phyloP scores from a whole-genome alignment of 1,140 invertebrate species.

The Macrotrachela quadricornifera region DNA sequence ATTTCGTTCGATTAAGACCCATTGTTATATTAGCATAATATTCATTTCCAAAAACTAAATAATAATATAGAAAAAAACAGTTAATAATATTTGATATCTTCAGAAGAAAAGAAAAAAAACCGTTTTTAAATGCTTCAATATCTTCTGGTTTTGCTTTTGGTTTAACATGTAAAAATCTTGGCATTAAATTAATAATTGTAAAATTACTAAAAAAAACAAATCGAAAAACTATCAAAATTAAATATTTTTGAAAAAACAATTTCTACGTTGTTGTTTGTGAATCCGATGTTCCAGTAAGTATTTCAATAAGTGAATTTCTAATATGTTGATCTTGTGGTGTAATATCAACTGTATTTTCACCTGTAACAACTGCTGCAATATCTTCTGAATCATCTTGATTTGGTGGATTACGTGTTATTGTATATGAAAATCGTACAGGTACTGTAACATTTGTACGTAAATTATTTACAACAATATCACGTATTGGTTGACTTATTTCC shows the following conservation, averaged over 20 bases:
- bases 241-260: too few species aligned
- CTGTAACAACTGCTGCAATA: neutral
- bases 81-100: too few species aligned
- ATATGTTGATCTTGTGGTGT: too few species aligned
- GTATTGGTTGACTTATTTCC: conserved; percentile 71
- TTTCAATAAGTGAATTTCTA: too few species aligned
- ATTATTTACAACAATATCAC: conserved; percentile 31
- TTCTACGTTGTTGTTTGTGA: too few species aligned
- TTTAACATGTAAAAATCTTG: conserved; percentile 5
- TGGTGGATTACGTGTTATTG: conserved; percentile 10
- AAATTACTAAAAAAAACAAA: too few species aligned
- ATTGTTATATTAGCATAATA: neutral
- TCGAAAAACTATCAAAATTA: too few species aligned
- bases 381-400: too few species aligned
- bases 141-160: conserved; percentile 3
- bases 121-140: conserved; percentile 5
- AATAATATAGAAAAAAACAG: too few species aligned
- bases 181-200: neutral
- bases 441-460: conserved; percentile 9
- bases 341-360: neutral
- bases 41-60: neutral
- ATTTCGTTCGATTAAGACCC: too few species aligned
- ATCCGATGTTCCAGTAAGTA: too few species aligned
- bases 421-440: conserved; percentile 16
- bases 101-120: too few species aligned